Percentiles rank a stretch among this genome's conserved stretches.
Evolutionary conservation across 2,113 vertebrate species (phyloP).

Genomic region (Podarcis raffonei): DNA sequence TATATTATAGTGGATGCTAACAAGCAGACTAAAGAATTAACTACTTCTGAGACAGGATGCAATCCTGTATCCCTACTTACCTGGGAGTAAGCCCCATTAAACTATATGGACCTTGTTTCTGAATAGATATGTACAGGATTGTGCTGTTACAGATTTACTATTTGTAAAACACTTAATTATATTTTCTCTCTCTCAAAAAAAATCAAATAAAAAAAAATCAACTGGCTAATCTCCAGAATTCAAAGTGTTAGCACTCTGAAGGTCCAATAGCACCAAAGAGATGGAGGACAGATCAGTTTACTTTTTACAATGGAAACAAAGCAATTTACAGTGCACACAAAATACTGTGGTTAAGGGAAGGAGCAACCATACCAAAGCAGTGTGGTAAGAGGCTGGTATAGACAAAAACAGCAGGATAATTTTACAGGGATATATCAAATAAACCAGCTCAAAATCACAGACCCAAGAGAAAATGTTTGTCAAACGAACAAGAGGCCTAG

Average conservation of each 20-base stretch:
- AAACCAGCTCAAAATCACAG: conserved; percentile 56
- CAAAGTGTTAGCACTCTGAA: conserved; percentile 43
- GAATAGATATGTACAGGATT: background rate
- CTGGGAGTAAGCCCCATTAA: background rate
- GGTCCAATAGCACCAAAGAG: conserved; percentile 28
- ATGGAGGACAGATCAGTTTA: conserved; percentile 35
- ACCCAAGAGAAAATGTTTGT: conserved; percentile 57
- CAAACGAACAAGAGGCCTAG: conserved; percentile 54
- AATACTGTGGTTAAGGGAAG: conserved; percentile 56
- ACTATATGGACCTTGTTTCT: background rate
- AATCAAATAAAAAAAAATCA: no score
- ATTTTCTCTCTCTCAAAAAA: no score
- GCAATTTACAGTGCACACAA: conserved; percentile 37
- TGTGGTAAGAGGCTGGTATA: background rate
- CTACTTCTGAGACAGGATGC: background rate
- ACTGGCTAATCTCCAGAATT: conserved; percentile 12
- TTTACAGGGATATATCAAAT: conserved; percentile 50
- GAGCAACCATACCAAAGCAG: conserved; percentile 8
- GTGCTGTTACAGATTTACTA: background rate
- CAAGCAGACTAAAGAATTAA: background rate
- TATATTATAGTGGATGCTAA: background rate
- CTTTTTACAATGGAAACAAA: conserved; percentile 35
- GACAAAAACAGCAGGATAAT: conserved; percentile 53
- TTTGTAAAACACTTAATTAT: conserved; percentile 31
- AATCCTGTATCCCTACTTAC: background rate